Evolutionary conservation across 2,113 vertebrate species (phyloP).

Genomic region (Cephalopholis sonnerati): DNA sequence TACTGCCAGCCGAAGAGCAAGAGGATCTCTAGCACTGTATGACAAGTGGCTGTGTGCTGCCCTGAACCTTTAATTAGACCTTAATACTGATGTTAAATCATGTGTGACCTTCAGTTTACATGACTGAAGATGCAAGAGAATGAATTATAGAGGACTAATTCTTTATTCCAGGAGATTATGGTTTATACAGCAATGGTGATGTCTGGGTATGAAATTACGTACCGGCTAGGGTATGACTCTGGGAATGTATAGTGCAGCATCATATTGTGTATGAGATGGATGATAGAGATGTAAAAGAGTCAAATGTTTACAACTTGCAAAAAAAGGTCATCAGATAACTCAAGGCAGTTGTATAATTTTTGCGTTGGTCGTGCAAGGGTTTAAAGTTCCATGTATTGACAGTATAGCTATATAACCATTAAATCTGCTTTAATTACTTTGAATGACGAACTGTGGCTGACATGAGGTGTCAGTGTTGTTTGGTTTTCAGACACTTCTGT

Average conservation of each 20-base stretch:
- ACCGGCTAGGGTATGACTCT: neutral
- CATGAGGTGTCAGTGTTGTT: neutral
- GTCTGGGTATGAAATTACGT: neutral
- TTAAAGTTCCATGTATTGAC: neutral
- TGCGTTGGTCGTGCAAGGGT: neutral
- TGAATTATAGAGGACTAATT: neutral
- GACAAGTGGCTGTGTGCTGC: neutral
- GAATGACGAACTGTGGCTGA: neutral
- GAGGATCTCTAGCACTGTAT: neutral
- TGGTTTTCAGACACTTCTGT: neutral
- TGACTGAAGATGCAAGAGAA: neutral
- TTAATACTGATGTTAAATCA: constrained; percentile 4
- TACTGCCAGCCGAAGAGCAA: constrained; percentile 4
- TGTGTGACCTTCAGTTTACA: neutral
- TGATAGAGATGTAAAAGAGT: neutral
- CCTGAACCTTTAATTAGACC: constrained; percentile 4
- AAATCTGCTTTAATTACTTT: neutral
- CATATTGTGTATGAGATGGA: neutral
- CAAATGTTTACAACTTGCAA: neutral
- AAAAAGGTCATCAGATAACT: neutral
- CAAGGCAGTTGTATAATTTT: neutral
- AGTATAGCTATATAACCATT: neutral
- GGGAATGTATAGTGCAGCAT: too few species aligned
- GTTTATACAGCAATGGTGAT: neutral
- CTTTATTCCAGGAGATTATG: too few species aligned